Conservation (phyloP, 2,113 vertebrate species). For the Micronycteris hirsuta region DNA sequence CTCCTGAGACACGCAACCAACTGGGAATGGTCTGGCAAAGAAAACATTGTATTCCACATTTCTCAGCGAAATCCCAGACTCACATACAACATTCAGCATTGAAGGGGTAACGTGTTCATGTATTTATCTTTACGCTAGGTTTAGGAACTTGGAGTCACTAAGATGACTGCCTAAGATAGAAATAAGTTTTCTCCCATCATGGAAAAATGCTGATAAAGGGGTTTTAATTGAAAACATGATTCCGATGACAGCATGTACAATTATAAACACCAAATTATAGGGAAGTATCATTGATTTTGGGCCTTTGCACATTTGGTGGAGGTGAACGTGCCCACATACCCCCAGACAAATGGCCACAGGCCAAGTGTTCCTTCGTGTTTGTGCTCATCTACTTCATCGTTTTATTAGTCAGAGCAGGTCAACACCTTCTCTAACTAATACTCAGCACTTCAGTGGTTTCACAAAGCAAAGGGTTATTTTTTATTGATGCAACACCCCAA, state of each 20-base stretch:
- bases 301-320: neutral
- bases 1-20: conserved; percentile 50
- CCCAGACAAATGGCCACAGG: no score
- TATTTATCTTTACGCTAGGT: neutral
- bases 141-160: neutral
- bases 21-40: conserved; percentile 39
- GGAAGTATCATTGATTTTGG: neutral
- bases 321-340: neutral
- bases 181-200: neutral
- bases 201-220: neutral
- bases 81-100: neutral
- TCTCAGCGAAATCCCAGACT: conserved; percentile 37
- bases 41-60: neutral
- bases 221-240: neutral
- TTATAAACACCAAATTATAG: neutral
- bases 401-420: neutral
- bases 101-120: neutral
- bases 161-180: neutral
- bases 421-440: neutral
- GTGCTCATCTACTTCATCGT: neutral
- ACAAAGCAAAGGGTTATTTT: neutral
- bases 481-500: neutral
- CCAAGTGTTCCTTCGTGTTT: rapidly evolving
- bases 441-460: neutral
- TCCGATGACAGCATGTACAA: neutral